Evolutionary conservation across 2,888 invertebrate genomes (phyloP).

Genomic region (Andrena bucephala): DNA sequence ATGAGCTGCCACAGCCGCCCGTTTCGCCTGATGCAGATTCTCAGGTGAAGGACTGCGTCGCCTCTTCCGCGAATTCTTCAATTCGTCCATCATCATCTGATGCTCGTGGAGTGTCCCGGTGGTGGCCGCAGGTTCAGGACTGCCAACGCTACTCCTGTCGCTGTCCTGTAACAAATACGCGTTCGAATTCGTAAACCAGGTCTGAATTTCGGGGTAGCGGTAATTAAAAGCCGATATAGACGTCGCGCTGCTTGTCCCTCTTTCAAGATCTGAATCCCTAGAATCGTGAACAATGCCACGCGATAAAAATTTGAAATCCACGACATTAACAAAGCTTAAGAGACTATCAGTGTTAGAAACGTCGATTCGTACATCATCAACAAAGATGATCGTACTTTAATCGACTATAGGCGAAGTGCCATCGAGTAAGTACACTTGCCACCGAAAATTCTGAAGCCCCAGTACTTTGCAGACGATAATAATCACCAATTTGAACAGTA

Average conservation of each 20-base stretch:
- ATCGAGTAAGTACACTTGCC: constrained; percentile 35
- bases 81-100: constrained; percentile 81
- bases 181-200: constrained; percentile 15
- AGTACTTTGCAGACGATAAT: neutral
- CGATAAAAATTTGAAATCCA: neutral
- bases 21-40: constrained; percentile 85
- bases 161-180: constrained; percentile 79
- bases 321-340: neutral
- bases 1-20: constrained; percentile 87
- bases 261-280: no score
- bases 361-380: constrained; percentile 27
- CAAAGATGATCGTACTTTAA: constrained; percentile 56
- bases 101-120: constrained; percentile 81
- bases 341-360: constrained; percentile 11
- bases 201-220: neutral
- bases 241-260: neutral
- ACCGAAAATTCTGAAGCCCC: constrained; percentile 15
- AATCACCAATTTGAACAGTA: neutral
- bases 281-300: neutral
- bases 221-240: neutral
- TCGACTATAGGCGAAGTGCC: constrained; percentile 44
- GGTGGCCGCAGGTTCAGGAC: constrained; percentile 81
- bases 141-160: constrained; percentile 84
- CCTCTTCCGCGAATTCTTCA: constrained; percentile 80
- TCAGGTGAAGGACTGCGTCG: constrained; percentile 81